A percentile compares a stretch with the other conserved stretches of the same genome.
These are phyloP conservation scores for Aleadryas rufinucha DNA, from an alignment of 2,113 vertebrate genomes.

Conservation along the genomic window DNA sequence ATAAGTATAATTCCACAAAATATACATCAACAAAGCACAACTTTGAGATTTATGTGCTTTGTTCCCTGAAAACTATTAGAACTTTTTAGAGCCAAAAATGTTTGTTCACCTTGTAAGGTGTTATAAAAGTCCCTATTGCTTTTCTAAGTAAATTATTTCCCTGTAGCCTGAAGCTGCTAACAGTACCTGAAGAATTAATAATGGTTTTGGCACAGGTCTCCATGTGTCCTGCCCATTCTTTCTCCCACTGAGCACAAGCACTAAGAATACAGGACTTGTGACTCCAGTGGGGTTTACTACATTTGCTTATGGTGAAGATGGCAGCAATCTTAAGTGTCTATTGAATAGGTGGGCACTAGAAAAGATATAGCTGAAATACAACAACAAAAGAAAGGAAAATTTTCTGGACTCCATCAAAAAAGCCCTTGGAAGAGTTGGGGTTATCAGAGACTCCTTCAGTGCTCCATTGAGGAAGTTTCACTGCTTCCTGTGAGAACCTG, in stretches of 20 bases:
- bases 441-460: neutral
- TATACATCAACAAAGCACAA: neutral
- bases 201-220: conserved; percentile 3
- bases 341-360: neutral
- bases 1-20: neutral
- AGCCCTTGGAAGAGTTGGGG: neutral
- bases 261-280: neutral
- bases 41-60: neutral
- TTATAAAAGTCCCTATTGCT: neutral
- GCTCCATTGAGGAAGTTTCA: neutral
- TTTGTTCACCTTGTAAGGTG: neutral
- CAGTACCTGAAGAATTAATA: conserved; percentile 50
- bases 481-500: neutral
- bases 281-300: neutral
- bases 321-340: neutral
- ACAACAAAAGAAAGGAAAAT: neutral
- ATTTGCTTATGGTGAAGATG: neutral
- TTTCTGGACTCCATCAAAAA: neutral
- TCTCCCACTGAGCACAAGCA: neutral
- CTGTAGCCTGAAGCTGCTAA: conserved; percentile 35
- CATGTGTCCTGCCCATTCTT: neutral
- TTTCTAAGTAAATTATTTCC: conserved; percentile 58
- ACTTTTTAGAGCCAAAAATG: conserved; percentile 14
- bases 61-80: neutral
- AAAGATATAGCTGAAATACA: neutral